Base-by-base conservation (phyloP, 2,113 vertebrate genomes). In the Rhinichthys klamathensis region DNA sequence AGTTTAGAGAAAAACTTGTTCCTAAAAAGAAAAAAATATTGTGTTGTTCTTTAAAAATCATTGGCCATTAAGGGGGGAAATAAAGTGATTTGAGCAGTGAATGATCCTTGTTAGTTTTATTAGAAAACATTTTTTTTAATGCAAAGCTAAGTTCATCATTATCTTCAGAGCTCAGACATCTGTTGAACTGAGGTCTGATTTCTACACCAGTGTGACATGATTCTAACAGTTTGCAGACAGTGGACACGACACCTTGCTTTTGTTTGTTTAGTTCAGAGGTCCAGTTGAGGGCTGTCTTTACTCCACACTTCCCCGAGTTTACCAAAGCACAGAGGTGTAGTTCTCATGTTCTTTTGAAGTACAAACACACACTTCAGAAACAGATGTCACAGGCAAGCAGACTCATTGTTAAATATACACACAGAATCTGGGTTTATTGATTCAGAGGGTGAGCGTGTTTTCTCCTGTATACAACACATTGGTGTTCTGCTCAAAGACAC, bases 301-400 rank as follows among this genome's bases (percentile, higher is more conserved):
- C 27, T 54, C 27, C 27, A 25, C 38, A 18, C 51, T 56, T 32
- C 32, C 32, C 12, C 13, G 27, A 23, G 51, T 56, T 6, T 32
- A 35, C 49, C 21, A 58, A 32, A 77, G 51, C 49, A 79, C 54
- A 61, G 23, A 4, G 25, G 51, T 61, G 76, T 38, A n/a, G 21
- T 69, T 69, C 10, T 69, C 44, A 69, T 32, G 60, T 67, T 81
- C 80, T 81, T 81, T n/a, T 69, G 61, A 32, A 51, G 27, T 46
- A 67, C 80, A 81, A 69, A 81, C 80, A 67, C 27, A 69, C 80
- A 65, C 60, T 69, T 69, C 5, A 69, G 44, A 81, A 81, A n/a
- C 63, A 54, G 63, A 67, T 69, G 63, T 15, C 41, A 81, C 25
- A 32, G 6, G 35, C 77, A 44, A 78, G 38, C 41, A 67, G 79